Base-by-base conservation (phyloP, 2,113 vertebrate genomes). In the Corythaeola cristata region DNA sequence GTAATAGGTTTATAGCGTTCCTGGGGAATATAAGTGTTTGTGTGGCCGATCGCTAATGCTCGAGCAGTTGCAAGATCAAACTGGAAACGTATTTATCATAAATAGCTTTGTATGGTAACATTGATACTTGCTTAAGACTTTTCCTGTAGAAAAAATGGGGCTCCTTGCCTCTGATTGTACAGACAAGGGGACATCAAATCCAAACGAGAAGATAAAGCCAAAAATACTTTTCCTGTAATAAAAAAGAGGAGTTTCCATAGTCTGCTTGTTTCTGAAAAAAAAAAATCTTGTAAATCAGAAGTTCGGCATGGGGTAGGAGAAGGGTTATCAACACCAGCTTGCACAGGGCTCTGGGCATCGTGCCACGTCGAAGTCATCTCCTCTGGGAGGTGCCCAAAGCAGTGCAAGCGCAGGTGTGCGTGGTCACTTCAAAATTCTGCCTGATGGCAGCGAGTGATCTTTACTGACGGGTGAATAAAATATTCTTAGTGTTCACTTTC, bases 1-100 rank as follows among this genome's bases (percentile, higher is more conserved):
- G 41, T 95, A 93, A 87, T 64, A 68, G 72, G 88, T 88, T 96
- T 97, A 79, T 62, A 33, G 76, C 33, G 64, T 47, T 86, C 53
- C 88, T 62, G 44, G 60, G 88, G 26, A 84, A 16, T 41, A n/a
- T 3, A 24, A 16, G 9, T 35, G 24, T 79, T 28, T 39, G 30
- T 37, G 75, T 44, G 64, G 35, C 37, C 18, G 72, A 2, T 62
- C 6, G 8, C 55, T 86, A 22, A 35, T 39, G 16, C 32, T 23
- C 0, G 2, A 52, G 24, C 35, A 28, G 23, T 35, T 55, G 33
- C 15, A 18, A 60, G 77, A 68, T 19, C 30, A 41, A 58, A 47
- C n/a, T 3, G 3, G 74, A 41, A 60, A 53, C 3, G 0, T 69
- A 26, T 47, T 75, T 47, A 21, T 49, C 32, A 17, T 41, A 45